A percentile compares a stretch with the other conserved stretches of the same genome.
These are phyloP conservation scores for Stenurella melanura DNA, from an alignment of 2,888 invertebrate species.

Conservation along the genomic window DNA sequence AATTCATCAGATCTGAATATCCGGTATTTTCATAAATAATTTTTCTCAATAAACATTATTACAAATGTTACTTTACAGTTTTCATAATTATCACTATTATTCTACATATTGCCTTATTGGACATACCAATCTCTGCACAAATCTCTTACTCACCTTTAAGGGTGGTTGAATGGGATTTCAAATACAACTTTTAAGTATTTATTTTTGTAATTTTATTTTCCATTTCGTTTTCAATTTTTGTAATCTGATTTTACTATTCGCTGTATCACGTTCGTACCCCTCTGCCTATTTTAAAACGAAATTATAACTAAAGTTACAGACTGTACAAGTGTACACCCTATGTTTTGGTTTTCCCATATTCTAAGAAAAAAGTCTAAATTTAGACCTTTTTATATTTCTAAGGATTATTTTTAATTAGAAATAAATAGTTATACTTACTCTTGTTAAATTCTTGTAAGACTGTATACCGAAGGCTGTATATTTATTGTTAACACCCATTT, in stretches of 20 bases:
- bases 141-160: background rate
- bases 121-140: background rate
- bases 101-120: background rate
- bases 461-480: too few species aligned
- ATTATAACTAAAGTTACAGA: background rate
- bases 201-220: constrained; percentile 3
- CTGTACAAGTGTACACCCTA: background rate
- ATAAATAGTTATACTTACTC: too few species aligned
- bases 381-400: too few species aligned
- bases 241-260: background rate
- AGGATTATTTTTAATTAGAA: too few species aligned
- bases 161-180: background rate
- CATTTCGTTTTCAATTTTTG: background rate
- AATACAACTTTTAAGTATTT: constrained; percentile 3
- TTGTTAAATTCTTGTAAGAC: too few species aligned
- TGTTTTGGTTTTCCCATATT: too few species aligned
- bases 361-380: too few species aligned
- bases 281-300: background rate
- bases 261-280: background rate
- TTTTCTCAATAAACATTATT: background rate
- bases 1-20: too few species aligned
- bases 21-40: too few species aligned
- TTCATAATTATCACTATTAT: background rate
- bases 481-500: too few species aligned
- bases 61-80: background rate